Evolutionary conservation across 2,888 invertebrate species (phyloP), one percentile per base, ranked within the genome.

Genomic region (Lymantria monacha): DNA sequence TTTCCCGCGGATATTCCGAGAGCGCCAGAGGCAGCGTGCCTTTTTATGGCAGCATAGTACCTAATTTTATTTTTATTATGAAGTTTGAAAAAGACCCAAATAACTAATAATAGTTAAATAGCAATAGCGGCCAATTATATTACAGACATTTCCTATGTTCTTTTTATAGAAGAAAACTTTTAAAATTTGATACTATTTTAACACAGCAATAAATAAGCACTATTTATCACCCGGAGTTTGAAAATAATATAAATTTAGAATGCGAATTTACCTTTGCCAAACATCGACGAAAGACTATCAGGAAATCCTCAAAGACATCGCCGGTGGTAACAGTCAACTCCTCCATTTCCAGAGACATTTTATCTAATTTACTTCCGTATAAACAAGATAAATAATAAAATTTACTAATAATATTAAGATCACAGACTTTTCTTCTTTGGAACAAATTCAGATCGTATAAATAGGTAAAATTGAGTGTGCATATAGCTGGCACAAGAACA

Each of bases 291-390:
- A 94, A 94, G 74, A 95, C 92, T 70, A 93, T 83, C 72, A 95
- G 92, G 84, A 95, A 95, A 83, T 96, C 95, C 79, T 94, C 95
- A 83, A 95, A 92, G 70, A 95, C 93, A 84, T 95, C 95, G 66
- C 95, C 95, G 66, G 94, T 91, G 75, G 92, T 81, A 67, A 92
- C 90, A 69, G 91, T 83, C 30, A 93, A 80, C 65, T 94, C 92
- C 79, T 93, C 95, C 77, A 94, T 91, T 75, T 95, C 95, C 76
- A 94, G 82, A 75, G 93, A 93, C 93, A 95, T 94, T 77, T 87
- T 92, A 61, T 79, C 58, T 72, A 70, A 50, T 76, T 78, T 75
- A 75, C 63, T 61, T 53, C 63, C 30, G 54, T 49, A 65, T 53
- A 69, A 79, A 41, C 41, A 41, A 41, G 41, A 41, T 14, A 76